Conservation (phyloP, 1,140 invertebrate genomes). For the Scaptomyza hsui region DNA sequence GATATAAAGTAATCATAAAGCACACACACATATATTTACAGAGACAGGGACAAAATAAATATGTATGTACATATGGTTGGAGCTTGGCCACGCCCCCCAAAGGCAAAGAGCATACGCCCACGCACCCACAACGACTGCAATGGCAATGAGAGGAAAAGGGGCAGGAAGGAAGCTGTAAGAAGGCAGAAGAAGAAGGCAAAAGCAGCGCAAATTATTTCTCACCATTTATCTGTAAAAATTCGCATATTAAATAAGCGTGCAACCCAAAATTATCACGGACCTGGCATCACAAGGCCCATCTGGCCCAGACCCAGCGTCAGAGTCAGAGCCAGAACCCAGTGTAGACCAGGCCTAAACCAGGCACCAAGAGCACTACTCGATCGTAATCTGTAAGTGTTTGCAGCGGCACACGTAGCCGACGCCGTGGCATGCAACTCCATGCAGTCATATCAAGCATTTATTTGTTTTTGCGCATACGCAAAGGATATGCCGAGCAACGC, state of each 20-base stretch:
- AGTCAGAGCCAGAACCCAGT: slow-evolving; percentile 3
- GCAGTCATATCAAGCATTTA: slow-evolving; percentile 54
- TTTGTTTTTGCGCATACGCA: slow-evolving; percentile 79
- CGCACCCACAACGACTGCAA: slow-evolving; percentile 31
- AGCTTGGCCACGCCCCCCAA: slow-evolving; percentile 39
- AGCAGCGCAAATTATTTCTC: slow-evolving; percentile 82
- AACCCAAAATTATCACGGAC: slow-evolving; percentile 80
- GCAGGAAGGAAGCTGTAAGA: neutral
- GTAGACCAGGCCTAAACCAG: slow-evolving; percentile 10
- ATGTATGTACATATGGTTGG: slow-evolving; percentile 11
- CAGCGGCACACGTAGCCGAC: slow-evolving; percentile 52
- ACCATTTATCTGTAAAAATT: slow-evolving; percentile 83
- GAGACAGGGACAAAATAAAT: slow-evolving; percentile 13
- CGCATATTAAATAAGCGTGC: slow-evolving; percentile 83
- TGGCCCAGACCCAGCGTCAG: neutral
- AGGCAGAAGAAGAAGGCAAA: slow-evolving; percentile 49
- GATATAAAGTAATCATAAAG: slow-evolving; percentile 69
- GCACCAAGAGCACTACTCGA: slow-evolving; percentile 58
- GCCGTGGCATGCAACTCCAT: slow-evolving; percentile 24
- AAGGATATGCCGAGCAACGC: slow-evolving; percentile 76
- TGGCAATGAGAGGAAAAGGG: slow-evolving; percentile 8
- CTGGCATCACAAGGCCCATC: slow-evolving; percentile 56
- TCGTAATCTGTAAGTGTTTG: slow-evolving; percentile 80
- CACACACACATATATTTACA: slow-evolving; percentile 5
- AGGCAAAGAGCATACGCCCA: slow-evolving; percentile 62